These are phyloP conservation scores for Caenorhabditis briggsae DNA, from an alignment of 1,140 invertebrate species.

Conservation along the genomic window DNA sequence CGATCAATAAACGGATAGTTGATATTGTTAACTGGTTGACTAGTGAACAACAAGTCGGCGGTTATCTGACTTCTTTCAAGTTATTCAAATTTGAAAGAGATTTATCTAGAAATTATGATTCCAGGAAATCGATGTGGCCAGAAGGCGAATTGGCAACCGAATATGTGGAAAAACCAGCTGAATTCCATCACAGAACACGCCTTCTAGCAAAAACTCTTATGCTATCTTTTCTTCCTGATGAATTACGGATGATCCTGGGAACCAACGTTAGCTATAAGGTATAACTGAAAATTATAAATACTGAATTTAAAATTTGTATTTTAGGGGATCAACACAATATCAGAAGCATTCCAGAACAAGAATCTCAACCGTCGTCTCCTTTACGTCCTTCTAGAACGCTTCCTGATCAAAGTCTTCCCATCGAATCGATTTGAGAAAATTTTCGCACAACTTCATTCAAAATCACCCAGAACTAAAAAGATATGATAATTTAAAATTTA, in stretches of 20 bases:
- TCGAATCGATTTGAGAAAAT: constrained; percentile 83
- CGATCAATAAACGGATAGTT: constrained; percentile 89
- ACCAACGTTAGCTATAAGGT: constrained; percentile 86
- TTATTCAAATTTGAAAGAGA: constrained; percentile 79
- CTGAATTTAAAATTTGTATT: not conserved
- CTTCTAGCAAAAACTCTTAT: constrained; percentile 72
- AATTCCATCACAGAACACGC: constrained; percentile 70
- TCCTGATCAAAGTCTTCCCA: constrained; percentile 85
- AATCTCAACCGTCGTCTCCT: constrained; percentile 88
- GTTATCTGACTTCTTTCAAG: constrained; percentile 89
- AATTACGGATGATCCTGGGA: constrained; percentile 90
- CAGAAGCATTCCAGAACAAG: constrained; percentile 88
- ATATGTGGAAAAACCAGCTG: constrained; percentile 68
- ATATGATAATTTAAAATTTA: not conserved
- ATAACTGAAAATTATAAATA: not conserved
- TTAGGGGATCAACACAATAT: constrained; percentile 87
- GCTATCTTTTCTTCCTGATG: constrained; percentile 83
- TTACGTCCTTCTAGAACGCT: constrained; percentile 88
- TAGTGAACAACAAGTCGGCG: constrained; percentile 89
- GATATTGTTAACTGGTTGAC: constrained; percentile 91
- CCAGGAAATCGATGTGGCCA: constrained; percentile 80
- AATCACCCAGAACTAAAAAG: constrained; percentile 75
- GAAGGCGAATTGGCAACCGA: constrained; percentile 78
- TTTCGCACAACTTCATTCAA: constrained; percentile 83
- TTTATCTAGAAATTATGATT: constrained; percentile 42